Evolutionary conservation across 2,797 vertebrate species (phyloP).

Genomic region (Aphelocoma californica): DNA sequence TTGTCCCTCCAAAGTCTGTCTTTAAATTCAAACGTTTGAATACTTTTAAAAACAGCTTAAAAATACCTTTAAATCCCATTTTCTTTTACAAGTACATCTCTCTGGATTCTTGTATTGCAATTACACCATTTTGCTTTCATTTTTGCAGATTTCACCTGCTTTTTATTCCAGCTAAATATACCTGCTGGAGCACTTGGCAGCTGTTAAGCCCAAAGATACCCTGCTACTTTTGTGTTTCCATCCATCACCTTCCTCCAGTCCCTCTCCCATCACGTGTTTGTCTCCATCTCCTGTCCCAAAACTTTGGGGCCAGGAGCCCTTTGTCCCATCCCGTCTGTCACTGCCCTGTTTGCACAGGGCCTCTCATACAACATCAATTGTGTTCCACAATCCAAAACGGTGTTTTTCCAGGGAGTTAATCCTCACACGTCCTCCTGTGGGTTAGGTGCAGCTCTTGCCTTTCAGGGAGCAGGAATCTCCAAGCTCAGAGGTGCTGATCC

Average conservation of each 20-base stretch:
- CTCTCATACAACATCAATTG: background rate
- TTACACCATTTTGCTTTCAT: background rate
- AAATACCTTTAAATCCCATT: background rate
- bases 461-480: background rate
- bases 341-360: background rate
- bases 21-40: background rate
- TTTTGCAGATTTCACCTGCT: background rate
- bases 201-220: background rate
- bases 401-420: background rate
- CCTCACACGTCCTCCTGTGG: background rate
- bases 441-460: background rate
- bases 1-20: rapidly evolving
- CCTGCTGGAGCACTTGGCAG: background rate
- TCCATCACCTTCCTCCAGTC: background rate
- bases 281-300: background rate
- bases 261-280: background rate
- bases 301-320: background rate
- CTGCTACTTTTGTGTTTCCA: background rate
- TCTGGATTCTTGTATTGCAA: background rate
- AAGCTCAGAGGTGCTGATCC: background rate
- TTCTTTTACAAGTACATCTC: background rate
- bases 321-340: background rate
- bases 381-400: background rate
- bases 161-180: background rate
- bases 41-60: background rate